phyloP scores from a whole-genome alignment of 2,797 vertebrate genomes.

The Taenioides sp. region DNA sequence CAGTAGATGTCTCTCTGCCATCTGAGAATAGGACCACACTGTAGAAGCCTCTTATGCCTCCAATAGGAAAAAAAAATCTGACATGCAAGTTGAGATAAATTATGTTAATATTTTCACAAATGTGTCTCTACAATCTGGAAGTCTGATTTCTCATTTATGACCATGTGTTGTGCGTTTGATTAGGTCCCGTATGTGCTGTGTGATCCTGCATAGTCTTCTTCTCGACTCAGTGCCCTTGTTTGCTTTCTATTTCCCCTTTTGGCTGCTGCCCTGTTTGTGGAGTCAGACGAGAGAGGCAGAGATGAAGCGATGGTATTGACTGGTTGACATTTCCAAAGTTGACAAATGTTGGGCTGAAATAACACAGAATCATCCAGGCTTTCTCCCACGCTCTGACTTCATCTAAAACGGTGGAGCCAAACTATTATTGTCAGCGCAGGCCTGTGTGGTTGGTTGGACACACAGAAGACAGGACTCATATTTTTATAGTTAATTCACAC shows the following conservation, averaged over 20 bases:
- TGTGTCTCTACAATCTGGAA: slow-evolving; percentile 33
- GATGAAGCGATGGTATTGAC: slow-evolving; percentile 38
- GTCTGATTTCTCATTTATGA: slow-evolving; percentile 43
- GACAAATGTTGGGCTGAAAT: slow-evolving; percentile 52
- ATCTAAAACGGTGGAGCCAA: slow-evolving; percentile 8
- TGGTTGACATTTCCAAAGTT: slow-evolving; percentile 54
- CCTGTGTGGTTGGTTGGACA: not conserved
- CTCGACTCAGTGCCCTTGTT: not conserved
- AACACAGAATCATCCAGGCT: slow-evolving; percentile 36
- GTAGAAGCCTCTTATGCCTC: not conserved
- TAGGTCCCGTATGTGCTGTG: slow-evolving; percentile 7
- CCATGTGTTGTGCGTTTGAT: slow-evolving; percentile 16
- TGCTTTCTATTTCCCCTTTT: not conserved
- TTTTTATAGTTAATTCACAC: no score
- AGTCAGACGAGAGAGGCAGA: slow-evolving; percentile 9
- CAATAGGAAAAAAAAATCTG: slow-evolving; percentile 40
- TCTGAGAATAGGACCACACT: not conserved
- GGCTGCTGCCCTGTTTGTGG: slow-evolving; percentile 7
- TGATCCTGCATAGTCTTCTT: not conserved
- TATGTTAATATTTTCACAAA: slow-evolving; percentile 50
- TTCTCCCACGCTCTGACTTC: slow-evolving; percentile 24
- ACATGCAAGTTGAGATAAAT: slow-evolving; percentile 44
- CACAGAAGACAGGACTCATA: no score
- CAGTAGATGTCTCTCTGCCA: not conserved
- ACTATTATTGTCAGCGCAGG: not conserved